Evolutionary conservation across 2,113 vertebrate genomes (phyloP), one percentile per base, ranked within the genome.

Genomic region (Phyllopteryx taeniolatus): DNA sequence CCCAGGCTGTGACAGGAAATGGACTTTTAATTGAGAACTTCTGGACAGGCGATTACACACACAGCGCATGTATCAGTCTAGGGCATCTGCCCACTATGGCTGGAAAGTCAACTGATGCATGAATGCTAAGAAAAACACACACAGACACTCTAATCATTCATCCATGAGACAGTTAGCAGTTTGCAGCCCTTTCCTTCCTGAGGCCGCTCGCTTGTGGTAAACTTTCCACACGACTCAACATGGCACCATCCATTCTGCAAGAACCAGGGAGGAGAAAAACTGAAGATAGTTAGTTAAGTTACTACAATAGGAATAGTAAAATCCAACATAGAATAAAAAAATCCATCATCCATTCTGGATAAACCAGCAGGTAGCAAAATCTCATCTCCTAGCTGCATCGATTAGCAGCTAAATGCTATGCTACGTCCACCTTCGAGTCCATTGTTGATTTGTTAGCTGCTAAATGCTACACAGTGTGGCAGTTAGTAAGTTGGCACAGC

Each of bases 11-110:
- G n/a, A 77, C 79, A 89, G 90, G 84, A 89, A 90, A 90, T 88
- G 85, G 86, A 79, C 71, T 84, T 91, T 91, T 92, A 93, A 93
- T 90, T 88, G 88, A 88, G 83, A 86, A 61, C 72, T 74, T 73
- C 88, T 88, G 82, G 85, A 83, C 74, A 61, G 87, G 77, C 86
- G 59, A 88, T 91, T 91, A 89, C 73, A 62, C 51, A 74, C 63
- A 56, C 53, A 68, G 61, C 35, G 20, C 60, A 73, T 56, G 13
- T 76, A 87, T 86, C 85, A 82, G 79, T 70, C 2, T 22, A 47
- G 63, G 68, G 67, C 20, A 87, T 88, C 86, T 84, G 83, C 66
- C 73, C 76, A 81, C 77, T 68, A 69, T 70, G 81, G 84, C 76
- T 82, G 80, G 82, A 86, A 89, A 87, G 68, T 76, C 27, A 76